Conservation (phyloP, 2,113 vertebrate genomes). For the Barnardius zonarius region DNA sequence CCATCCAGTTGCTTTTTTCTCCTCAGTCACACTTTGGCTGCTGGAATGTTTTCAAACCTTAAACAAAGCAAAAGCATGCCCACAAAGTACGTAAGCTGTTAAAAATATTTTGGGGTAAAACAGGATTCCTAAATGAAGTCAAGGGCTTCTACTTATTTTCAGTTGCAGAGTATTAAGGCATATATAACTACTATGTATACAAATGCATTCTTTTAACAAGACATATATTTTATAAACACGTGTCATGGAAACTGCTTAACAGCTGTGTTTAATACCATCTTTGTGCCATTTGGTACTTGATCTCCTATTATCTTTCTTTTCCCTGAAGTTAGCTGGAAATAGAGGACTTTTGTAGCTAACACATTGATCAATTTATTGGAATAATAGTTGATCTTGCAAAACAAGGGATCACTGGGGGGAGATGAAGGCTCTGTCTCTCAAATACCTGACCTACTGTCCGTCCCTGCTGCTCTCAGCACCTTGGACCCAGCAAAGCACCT, state of each 20-base stretch:
- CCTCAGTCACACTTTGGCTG: not conserved
- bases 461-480: not conserved
- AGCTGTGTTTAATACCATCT: not conserved
- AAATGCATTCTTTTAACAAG: not conserved
- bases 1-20: not conserved
- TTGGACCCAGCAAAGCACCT: accelerated
- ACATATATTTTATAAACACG: not conserved
- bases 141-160: not conserved
- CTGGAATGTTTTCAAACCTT: not conserved
- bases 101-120: not conserved
- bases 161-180: not conserved
- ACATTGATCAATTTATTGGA: not conserved
- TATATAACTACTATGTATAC: not conserved
- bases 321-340: not conserved
- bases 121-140: not conserved
- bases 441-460: not conserved
- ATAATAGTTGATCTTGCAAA: not conserved
- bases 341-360: not conserved
- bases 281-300: not conserved
- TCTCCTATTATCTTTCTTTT: not conserved
- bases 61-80: not conserved
- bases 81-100: not conserved
- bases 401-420: accelerated
- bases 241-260: not conserved
- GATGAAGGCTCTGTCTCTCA: not conserved